Base-by-base conservation (phyloP, 1,140 invertebrate species). In the Pantala flavescens region DNA sequence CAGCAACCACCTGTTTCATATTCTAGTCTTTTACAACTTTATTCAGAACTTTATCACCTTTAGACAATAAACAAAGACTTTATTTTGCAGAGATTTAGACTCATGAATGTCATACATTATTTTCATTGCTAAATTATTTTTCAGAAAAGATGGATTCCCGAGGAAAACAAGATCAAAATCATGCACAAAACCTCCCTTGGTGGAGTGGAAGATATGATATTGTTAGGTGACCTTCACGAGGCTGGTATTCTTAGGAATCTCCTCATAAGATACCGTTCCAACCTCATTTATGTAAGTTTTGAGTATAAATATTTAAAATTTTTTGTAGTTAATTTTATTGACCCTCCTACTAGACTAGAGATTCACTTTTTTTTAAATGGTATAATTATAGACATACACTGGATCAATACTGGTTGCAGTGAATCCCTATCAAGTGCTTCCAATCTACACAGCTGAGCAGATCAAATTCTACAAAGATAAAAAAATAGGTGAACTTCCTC, bases 131-230 rank as follows among this genome's bases (percentile, higher is more conserved):
- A 36, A 36, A 36, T 36, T 36, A 9, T 36, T 70, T 73, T 72
- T 74, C 75, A 74, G 73, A 74, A 70, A 21, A 21, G n/a, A 72
- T 36, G 70, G 7, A 72, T 77, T 43, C 10, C 73, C 24, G 24
- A 19, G 28, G 55, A 75, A 24, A 84, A 88, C 79, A 83, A 90
- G 36, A 86, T 96, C 71, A 93, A 93, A 80, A 87, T 90, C 36
- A 94, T 97, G 89, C 94, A 97, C 82, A 84, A 90, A 3, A 92
- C 93, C 0, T 96, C 93, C 0, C 85, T 93, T 28, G 85, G 90
- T 77, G 92, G 92, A 71, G 93, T 97, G 7, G 94, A 97, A 82
- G 95, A 98, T 82, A 97, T 98, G 95, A 97, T 97, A 76, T 91
- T 90, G 23, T 84, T 98, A 55, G 93, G 93, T 10, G 96, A 98